Base-by-base conservation (phyloP, 2,113 vertebrate species). In the Amphilophus citrinellus region DNA sequence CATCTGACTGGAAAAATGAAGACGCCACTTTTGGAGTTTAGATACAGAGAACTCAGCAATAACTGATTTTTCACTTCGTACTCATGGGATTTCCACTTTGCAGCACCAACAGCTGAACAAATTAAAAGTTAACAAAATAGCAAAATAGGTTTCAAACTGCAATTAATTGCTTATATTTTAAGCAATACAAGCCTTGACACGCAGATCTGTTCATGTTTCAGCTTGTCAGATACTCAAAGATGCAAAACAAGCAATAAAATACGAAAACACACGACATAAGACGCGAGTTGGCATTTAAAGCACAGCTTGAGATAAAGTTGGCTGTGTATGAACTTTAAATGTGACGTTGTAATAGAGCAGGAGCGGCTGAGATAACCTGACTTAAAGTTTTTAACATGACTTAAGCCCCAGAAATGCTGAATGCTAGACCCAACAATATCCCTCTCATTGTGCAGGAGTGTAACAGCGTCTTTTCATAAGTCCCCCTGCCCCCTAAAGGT, bases 1-100 rank as follows among this genome's bases (percentile, higher is more conserved):
- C 24, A 76, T 61, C 44, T 50, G n/a, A 7, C 22, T 84, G 84
- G 63, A 80, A 63, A 77, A 80, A 71, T 71, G 4, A 80, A 65
- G 10, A 56, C 76, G 63, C 53, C 20, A 61, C 65, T 5, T 76
- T 79, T 57, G 56, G 27, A 8, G 32, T 76, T 66, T 27, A 5
- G 61, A 58, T 71, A 20, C 4, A 30, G 20, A 76, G 44, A 56
- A 53, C 61, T 61, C 27, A 50, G 18, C 24, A 3, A 63, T 7
- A 22, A 35, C 32, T n/a, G 5, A 60, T 77, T 77, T 82, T 76
- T 7, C 42, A 57, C n/a, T 77, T 35, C 8, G 47, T 27, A 22
- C 39, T 39, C 37, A 22, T 71, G 44, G 66, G 66, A 71, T 53
- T 53, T 71, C 44, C 24, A 71, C 66, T 53, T 30, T 47, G 42